phyloP scores from a whole-genome alignment of 1,140 invertebrate genomes.

The Pectinophora gossypiella region DNA sequence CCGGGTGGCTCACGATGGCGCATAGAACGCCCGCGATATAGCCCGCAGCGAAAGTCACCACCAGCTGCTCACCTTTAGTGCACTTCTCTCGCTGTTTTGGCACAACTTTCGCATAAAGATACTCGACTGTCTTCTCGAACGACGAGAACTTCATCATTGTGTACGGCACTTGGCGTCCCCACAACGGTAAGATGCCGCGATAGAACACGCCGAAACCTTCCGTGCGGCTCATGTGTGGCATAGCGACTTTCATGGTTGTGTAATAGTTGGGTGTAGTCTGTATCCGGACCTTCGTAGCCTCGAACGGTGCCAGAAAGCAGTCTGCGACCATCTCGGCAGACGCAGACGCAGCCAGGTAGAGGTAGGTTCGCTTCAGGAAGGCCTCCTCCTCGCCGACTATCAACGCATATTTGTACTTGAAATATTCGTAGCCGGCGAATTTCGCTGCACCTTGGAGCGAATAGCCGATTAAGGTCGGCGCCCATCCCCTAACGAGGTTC shows the following conservation, averaged over 20 bases:
- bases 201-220: constrained; percentile 82
- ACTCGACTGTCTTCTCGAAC: constrained; percentile 89
- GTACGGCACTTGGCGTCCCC: constrained; percentile 91
- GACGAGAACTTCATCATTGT: constrained; percentile 96
- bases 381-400: constrained; percentile 85
- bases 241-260: constrained; percentile 80
- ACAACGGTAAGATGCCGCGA: constrained; percentile 87
- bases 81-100: constrained; percentile 88
- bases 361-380: constrained; percentile 84
- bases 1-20: constrained; percentile 89
- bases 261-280: constrained; percentile 88
- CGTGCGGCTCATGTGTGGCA: constrained; percentile 80
- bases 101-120: constrained; percentile 83
- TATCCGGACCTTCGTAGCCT: constrained; percentile 88
- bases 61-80: constrained; percentile 85
- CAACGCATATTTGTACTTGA: constrained; percentile 85
- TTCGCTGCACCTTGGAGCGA: constrained; percentile 83
- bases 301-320: constrained; percentile 87
- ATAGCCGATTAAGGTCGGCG: constrained; percentile 90
- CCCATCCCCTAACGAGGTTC: constrained; percentile 88
- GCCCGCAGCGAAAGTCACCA: constrained; percentile 89
- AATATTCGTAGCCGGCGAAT: constrained; percentile 89
- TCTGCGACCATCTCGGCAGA: constrained; percentile 91
- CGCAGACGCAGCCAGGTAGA: constrained; percentile 89
- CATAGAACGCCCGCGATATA: constrained; percentile 87